Base-by-base conservation (phyloP, 2,797 vertebrate genomes). In the Chiropotes sagulatus region DNA sequence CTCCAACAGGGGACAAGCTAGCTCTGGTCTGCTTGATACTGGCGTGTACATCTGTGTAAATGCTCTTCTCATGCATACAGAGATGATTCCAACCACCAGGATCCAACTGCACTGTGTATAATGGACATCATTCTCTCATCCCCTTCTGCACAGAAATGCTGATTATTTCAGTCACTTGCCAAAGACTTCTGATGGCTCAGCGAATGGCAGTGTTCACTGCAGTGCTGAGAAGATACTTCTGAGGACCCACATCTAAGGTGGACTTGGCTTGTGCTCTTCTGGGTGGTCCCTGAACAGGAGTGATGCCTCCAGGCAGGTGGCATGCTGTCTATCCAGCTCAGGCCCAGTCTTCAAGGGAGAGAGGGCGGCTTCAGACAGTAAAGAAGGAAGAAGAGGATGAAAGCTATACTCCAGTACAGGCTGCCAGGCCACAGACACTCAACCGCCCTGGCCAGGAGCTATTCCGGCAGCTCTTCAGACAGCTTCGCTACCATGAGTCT, bases 381-480 rank as follows among this genome's bases (percentile, higher is more conserved):
- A 97, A 98, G 90, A 96, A 97, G 26, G 96, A 98, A 78, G 92
- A 98, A 19, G 97, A 97, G 2, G 94, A 94, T 7, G 86, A 94
- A n/a, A 90, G 61, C 78, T 97, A 57, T 48, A 9, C 67, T 44
- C 46, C 88, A 1, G 81, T 72, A 57, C 81, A 94, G 28, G 41
- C 90, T 8, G 73, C 97, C 57, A 94, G 97, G 52, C 97, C 96
- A 2, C 98, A 98, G 94, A 98, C 97, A 0, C 97, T 97, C 73
- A 98, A 97, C 80, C 97, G 96, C 5, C 54, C 97, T 20, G 98
- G 97, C 83, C 97, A 98, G 87, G 98, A 98, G 80, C 97, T 98
- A 1, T 98, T 98, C 89, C 98, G 98, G 54, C 98, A 98, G 87
- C 98, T 98, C 67, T 98, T 98, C 28, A 87, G 97, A 28, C 98